A percentile compares a stretch with the other conserved stretches of the same genome.
Conservation (phyloP, 2,113 vertebrate species). For the Trinectes maculatus region DNA sequence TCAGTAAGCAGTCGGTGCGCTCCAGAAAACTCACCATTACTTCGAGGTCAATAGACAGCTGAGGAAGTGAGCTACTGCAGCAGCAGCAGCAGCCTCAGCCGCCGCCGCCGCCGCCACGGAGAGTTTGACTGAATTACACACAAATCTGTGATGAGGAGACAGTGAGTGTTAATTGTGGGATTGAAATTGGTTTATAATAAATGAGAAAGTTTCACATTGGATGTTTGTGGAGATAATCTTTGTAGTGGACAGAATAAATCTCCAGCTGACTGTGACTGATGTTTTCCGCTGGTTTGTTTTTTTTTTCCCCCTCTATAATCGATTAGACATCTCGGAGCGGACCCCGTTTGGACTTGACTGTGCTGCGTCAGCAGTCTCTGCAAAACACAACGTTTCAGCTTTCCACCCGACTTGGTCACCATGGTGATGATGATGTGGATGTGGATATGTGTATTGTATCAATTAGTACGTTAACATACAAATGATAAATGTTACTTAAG, state of each 20-base stretch:
- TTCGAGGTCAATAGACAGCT: constrained; percentile 49
- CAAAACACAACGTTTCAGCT: constrained; percentile 18
- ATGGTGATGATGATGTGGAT: too few relatives aligned
- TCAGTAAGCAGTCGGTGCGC: constrained; percentile 51
- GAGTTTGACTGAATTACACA: constrained; percentile 20
- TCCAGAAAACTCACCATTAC: constrained; percentile 53
- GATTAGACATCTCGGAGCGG: constrained; percentile 29
- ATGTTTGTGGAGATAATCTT: background rate
- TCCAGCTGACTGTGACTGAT: background rate
- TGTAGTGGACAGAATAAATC: background rate
- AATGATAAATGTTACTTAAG: too few relatives aligned
- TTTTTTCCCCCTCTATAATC: constrained; percentile 15
- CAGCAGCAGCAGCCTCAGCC: too few relatives aligned
- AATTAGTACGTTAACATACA: too few relatives aligned
- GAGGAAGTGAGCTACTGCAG: background rate
- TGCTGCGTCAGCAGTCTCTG: constrained; percentile 29
- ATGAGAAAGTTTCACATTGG: constrained; percentile 11
- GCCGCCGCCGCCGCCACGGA: too few relatives aligned
- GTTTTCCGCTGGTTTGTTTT: background rate
- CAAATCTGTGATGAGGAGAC: constrained; percentile 28
- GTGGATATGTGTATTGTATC: too few relatives aligned
- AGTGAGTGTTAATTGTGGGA: background rate
- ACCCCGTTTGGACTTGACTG: constrained; percentile 15
- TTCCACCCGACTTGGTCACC: too few relatives aligned
- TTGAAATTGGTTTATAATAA: constrained; percentile 4